A percentile compares a stretch with the other conserved stretches of the same genome.
These are phyloP conservation scores for Calephelis nemesis DNA, from an alignment of 1,140 invertebrate genomes.

Conservation along the genomic window DNA sequence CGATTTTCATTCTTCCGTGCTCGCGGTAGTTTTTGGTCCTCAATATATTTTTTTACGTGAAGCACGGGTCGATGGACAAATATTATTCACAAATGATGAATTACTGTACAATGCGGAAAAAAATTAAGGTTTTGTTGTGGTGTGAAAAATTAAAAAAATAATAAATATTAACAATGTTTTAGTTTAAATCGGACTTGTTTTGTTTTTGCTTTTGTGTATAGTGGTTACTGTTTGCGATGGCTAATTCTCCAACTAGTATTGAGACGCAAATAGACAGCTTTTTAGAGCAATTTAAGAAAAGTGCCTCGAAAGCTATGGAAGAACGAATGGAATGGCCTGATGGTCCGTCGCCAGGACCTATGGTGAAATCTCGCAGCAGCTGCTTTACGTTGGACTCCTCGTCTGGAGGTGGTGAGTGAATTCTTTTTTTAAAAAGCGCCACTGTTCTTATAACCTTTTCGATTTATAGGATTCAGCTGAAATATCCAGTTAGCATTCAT, in stretches of 20 bases:
- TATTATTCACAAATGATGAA: conserved; percentile 43
- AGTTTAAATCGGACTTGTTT: conserved; percentile 50
- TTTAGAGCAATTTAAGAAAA: conserved; percentile 88
- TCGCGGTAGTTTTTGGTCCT: conserved; percentile 42
- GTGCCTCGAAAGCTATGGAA: conserved; percentile 86
- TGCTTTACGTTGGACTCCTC: conserved; percentile 73
- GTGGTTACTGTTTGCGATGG: conserved; percentile 80
- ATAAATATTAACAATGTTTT: conserved; percentile 47
- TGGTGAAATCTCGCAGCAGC: conserved; percentile 73
- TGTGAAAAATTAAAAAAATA: conserved; percentile 19
- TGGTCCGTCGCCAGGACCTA: conserved; percentile 55
- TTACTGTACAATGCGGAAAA: conserved; percentile 40
- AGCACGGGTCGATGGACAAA: conserved; percentile 53
- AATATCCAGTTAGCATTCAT: no score
- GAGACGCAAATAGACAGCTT: conserved; percentile 91
- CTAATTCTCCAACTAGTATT: conserved; percentile 84
- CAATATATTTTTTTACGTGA: conserved; percentile 48
- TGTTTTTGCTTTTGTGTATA: conserved; percentile 61
- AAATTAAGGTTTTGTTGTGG: conserved; percentile 24
- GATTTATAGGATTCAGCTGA: no score
- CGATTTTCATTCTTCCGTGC: conserved; percentile 52
- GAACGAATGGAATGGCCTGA: conserved; percentile 78
- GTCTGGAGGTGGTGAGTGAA: conserved; percentile 61
- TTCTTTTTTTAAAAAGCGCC: neutral
- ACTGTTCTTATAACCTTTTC: neutral